Base-by-base conservation (phyloP, 2,797 vertebrate species). In the Arrhamphus sclerolepis region DNA sequence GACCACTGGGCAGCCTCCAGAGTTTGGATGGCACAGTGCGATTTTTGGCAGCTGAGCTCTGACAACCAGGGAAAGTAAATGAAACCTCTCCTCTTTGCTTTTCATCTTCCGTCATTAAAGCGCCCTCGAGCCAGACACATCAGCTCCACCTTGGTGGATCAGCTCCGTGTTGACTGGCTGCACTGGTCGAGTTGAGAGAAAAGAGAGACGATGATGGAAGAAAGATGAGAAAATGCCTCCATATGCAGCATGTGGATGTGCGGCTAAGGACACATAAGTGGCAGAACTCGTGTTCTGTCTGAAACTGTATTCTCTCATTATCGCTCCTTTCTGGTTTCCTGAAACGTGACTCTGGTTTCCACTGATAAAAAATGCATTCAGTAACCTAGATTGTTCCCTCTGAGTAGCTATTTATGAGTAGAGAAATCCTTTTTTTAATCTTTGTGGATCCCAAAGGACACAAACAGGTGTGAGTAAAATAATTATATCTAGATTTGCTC, bases 391-490 rank as follows among this genome's bases (percentile, higher is more conserved):
- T 85, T 70, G 85, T 86, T 84, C 74, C 77, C 73, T 44, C 66
- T 83, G 79, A 69, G 75, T 57, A 70, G 72, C 69, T 80, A 89
- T 81, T 70, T 61, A 44, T 52, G 74, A 62, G 47, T 20, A 82
- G 61, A 82, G 80, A 70, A 80, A 77, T 59, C 55, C 56, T 80
- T 50, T 60, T 57, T 62, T 34, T 34, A 10, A 51, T 66, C 78
- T 61, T 28, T 13, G 19, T 64, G 51, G 31, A 43, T 89, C 82
- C 82, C 84, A 52, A 58, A 80, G 84, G 88, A 85, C 65, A 81
- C 66, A 78, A 65, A 84, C 85, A 89, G 86, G n/a, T n/a, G 81
- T 90, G 86, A 73, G 79, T 69, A 69, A 73, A 84, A 74, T 85
- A 73, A 86, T 86, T 89, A 84, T 78, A 66, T 75, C 66, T 46